Conservation (phyloP, 1,140 invertebrate species). For the Eubasilissa regina region DNA sequence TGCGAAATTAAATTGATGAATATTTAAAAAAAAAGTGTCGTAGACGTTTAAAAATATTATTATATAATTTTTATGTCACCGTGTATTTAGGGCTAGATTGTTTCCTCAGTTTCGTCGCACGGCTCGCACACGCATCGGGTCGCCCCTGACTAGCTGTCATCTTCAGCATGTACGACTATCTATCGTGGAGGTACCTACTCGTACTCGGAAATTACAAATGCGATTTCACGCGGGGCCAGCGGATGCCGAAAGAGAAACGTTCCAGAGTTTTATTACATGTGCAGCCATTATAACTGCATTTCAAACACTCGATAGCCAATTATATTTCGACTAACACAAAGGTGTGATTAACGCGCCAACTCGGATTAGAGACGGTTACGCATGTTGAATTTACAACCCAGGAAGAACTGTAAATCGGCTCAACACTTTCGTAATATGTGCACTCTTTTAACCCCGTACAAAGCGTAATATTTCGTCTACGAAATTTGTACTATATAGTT, state of each 20-base stretch:
- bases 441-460: background rate
- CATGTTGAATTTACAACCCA: background rate
- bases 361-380: background rate
- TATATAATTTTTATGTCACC: no score
- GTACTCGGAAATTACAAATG: slow-evolving; percentile 37
- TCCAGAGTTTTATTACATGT: slow-evolving; percentile 15
- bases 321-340: slow-evolving; percentile 5
- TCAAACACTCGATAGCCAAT: slow-evolving; percentile 17
- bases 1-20: no score
- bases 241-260: slow-evolving; percentile 22
- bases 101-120: background rate
- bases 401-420: background rate
- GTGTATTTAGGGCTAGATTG: background rate
- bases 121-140: background rate
- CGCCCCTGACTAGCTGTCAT: background rate
- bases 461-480: background rate
- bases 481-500: background rate
- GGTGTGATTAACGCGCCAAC: background rate
- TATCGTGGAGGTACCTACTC: background rate
- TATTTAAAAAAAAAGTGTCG: no score
- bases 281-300: slow-evolving; percentile 42
- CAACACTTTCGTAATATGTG: background rate
- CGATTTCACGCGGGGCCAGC: slow-evolving; percentile 32
- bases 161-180: slow-evolving; percentile 5
- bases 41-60: no score